These are phyloP conservation scores for Apodemus sylvaticus DNA, from an alignment of 2,113 vertebrate genomes.

Conservation along the genomic window DNA sequence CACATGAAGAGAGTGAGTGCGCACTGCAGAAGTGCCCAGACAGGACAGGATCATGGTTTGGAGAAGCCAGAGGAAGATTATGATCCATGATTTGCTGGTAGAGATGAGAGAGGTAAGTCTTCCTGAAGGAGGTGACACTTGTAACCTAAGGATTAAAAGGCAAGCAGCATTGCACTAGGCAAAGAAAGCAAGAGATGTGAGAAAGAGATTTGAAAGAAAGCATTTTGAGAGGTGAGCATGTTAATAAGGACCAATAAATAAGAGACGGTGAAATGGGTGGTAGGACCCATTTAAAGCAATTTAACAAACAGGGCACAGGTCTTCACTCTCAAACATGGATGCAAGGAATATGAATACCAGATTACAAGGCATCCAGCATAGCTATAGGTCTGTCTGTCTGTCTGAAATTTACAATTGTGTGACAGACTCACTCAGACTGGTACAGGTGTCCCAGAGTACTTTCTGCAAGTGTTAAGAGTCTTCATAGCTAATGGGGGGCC, in stretches of 20 bases:
- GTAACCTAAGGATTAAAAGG: neutral
- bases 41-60: neutral
- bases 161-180: neutral
- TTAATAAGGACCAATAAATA: neutral
- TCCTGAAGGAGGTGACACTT: neutral
- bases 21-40: fast-evolving
- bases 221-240: neutral
- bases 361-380: neutral
- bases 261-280: neutral
- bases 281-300: neutral
- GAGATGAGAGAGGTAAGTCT: neutral
- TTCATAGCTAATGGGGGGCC: neutral
- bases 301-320: neutral
- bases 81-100: neutral
- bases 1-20: fast-evolving
- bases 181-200: neutral
- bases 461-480: neutral
- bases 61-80: neutral
- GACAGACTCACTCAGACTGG: neutral
- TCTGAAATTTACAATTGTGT: neutral
- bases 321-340: neutral
- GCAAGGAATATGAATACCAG: neutral
- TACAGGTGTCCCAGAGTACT: neutral
- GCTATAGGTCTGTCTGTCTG: neutral
- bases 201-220: neutral